Evolutionary conservation across 2,113 vertebrate genomes (phyloP), one percentile per base, ranked within the genome.

Genomic region (Aix galericulata): DNA sequence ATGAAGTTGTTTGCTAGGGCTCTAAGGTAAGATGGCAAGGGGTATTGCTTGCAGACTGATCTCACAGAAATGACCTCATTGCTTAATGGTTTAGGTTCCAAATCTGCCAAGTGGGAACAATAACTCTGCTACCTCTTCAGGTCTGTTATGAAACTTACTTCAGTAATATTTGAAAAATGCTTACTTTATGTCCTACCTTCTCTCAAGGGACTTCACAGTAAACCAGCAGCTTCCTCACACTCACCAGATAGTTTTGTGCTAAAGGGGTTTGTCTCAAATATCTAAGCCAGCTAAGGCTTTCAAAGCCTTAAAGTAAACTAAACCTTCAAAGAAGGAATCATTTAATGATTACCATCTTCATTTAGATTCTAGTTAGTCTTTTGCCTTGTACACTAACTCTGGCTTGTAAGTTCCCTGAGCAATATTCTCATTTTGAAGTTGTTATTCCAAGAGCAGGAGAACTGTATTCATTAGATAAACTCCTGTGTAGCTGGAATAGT

Each of bases 31-130:
- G 92, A 83, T 94, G 91, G 94, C 74, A 78, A 76, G 38, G 58
- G 67, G 83, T 93, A 1, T 72, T 91, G 62, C 94, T 82, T 91
- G 74, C 83, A 91, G 91, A 17, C 69, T 93, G 92, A 95, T 82
- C 92, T 94, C 88, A 91, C 88, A 94, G 81, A 73, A 89, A 96
- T 97, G 42, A 97, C 40, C 89, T 97, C 96, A 97, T 86, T 87
- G 87, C 78, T 91, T 66, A 23, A 76, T 29, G 75, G 91, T 91
- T 96, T 85, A 52, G 11, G 25, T 95, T 96, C 91, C 93, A 96
- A 95, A 96, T 93, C 86, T 96, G 58, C 74, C 90, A 89, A 86
- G 36, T 34, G 95, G 95, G 94, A 95, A 88, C 88, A 96, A 94
- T 96, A 95, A 96, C 85, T 89, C 87, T 67, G 78, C 95, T 97